Percentiles rank a stretch among this genome's conserved stretches.
These are phyloP conservation scores for Plecturocebus donacophilus DNA, from an alignment of 2,113 vertebrate species.

Conservation along the genomic window DNA sequence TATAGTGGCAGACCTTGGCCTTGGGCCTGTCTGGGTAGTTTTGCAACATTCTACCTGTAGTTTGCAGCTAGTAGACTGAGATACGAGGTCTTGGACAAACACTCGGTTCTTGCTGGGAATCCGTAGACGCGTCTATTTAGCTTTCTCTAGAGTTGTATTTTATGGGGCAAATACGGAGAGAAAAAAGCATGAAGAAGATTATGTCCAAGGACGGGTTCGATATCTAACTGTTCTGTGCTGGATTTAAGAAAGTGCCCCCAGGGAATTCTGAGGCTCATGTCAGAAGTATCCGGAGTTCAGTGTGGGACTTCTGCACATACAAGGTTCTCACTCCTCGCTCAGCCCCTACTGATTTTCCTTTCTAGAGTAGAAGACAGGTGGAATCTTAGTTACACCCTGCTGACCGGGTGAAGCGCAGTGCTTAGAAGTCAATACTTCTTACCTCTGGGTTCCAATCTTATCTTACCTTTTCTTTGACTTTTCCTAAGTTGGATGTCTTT, in stretches of 20 bases:
- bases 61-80: background rate
- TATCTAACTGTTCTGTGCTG: background rate
- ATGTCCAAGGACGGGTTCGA: background rate
- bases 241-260: background rate
- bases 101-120: background rate
- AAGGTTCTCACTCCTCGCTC: fast-evolving
- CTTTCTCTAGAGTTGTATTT: background rate
- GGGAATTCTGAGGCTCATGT: background rate
- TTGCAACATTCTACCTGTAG: background rate
- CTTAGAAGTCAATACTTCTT: background rate
- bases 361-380: background rate
- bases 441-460: background rate
- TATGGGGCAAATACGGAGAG: background rate
- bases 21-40: background rate
- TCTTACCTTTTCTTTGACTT: conserved; percentile 19
- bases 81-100: background rate
- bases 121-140: background rate
- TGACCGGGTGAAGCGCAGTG: background rate
- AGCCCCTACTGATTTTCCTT: background rate
- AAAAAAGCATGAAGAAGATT: background rate
- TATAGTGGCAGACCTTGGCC: background rate
- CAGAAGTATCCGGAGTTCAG: background rate
- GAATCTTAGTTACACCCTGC: background rate
- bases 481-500: background rate
- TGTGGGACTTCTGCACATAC: background rate